These are phyloP conservation scores for Zosterops japonicus DNA, from an alignment of 2,113 vertebrate species.

Conservation along the genomic window DNA sequence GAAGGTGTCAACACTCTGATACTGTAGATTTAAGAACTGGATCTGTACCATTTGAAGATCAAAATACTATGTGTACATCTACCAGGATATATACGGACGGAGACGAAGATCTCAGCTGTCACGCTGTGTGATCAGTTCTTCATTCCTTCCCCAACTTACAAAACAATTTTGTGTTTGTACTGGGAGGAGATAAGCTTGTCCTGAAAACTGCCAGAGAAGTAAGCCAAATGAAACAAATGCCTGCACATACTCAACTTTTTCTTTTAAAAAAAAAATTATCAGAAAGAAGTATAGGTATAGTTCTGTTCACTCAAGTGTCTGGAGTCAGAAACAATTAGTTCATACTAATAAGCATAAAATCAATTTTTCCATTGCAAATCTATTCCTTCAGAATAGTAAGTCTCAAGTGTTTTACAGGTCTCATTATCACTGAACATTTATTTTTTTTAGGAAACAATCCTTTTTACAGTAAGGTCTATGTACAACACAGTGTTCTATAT, in stretches of 20 bases:
- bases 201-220: conserved; percentile 37
- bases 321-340: conserved; percentile 52
- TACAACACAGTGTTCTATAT: conserved; percentile 44
- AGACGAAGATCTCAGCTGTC: conserved; percentile 64
- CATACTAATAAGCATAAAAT: conserved; percentile 55
- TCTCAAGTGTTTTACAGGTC: conserved; percentile 59
- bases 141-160: conserved; percentile 47
- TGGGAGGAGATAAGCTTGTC: conserved; percentile 36
- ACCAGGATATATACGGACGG: conserved; percentile 59
- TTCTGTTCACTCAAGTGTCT: conserved; percentile 24
- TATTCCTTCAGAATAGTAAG: conserved; percentile 51
- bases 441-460: conserved; percentile 51
- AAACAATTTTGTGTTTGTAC: conserved; percentile 28
- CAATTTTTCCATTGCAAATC: conserved; percentile 46
- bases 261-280: neutral
- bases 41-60: conserved; percentile 62
- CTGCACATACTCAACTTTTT: neutral
- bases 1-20: conserved; percentile 61
- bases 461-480: conserved; percentile 56
- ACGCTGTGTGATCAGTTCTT: conserved; percentile 57
- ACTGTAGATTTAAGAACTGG: conserved; percentile 67
- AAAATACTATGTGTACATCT: conserved; percentile 65
- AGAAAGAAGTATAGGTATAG: conserved; percentile 29
- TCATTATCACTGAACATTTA: conserved; percentile 55
- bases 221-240: conserved; percentile 52